These are phyloP conservation scores for Haliclona indistincta DNA, from an alignment of 37 sponge, comb jelly and placozoan genomes.

Conservation along the genomic window DNA sequence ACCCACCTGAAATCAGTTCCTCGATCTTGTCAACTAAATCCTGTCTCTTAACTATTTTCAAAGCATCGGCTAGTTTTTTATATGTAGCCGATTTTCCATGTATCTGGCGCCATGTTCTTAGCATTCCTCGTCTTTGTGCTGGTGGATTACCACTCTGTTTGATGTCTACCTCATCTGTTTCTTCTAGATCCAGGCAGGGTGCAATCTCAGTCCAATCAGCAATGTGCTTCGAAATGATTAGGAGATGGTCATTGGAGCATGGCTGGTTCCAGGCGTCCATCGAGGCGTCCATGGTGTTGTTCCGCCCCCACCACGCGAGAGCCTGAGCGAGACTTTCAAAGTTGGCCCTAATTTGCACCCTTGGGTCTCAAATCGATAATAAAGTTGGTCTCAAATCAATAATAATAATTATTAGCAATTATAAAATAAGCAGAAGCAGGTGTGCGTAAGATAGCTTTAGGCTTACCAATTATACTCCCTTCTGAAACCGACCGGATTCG, in stretches of 20 bases:
- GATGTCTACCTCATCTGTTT: constrained; percentile 1
- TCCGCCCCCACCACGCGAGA: too few relatives aligned
- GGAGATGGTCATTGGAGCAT: not conserved
- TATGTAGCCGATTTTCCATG: not conserved
- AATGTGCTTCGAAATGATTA: not conserved
- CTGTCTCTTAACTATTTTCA: not conserved
- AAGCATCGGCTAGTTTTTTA: not conserved
- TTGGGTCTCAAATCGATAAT: too few relatives aligned
- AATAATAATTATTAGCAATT: too few relatives aligned
- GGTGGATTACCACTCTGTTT: not conserved
- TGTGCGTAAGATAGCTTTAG: too few relatives aligned
- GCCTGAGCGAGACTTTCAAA: too few relatives aligned
- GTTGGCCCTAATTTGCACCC: too few relatives aligned
- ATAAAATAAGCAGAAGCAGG: too few relatives aligned
- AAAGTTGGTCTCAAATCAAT: too few relatives aligned
- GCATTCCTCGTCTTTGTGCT: not conserved
- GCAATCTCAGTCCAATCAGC: not conserved
- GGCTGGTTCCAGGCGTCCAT: too few relatives aligned
- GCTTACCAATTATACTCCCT: too few relatives aligned
- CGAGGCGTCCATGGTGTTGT: too few relatives aligned
- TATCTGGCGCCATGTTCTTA: not conserved
- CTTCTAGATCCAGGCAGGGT: not conserved
- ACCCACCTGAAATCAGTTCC: not conserved
- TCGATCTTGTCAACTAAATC: not conserved
- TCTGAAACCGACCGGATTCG: too few relatives aligned